phyloP scores from a whole-genome alignment of 2,888 invertebrate species.

The Nemurella pictetii region DNA sequence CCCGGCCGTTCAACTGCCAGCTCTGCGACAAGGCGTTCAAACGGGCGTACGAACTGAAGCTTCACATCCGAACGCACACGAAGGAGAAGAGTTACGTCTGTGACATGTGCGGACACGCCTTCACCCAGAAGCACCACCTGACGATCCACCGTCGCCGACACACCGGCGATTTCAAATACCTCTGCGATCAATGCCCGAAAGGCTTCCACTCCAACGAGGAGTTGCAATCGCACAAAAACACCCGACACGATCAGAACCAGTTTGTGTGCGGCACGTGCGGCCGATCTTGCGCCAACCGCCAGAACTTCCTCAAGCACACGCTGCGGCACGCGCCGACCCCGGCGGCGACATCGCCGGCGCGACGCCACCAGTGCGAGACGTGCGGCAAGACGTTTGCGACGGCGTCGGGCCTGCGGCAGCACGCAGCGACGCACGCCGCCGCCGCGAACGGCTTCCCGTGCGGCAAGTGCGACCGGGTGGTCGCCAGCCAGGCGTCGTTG shows the following conservation, averaged over 20 bases:
- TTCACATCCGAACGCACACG: constrained; percentile 49
- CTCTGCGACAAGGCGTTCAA: constrained; percentile 48
- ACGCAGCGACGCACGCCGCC: constrained; percentile 21
- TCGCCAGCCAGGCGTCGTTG: constrained; percentile 45
- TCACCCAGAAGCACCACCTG: constrained; percentile 48
- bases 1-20: constrained; percentile 44
- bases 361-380: constrained; percentile 40
- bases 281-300: constrained; percentile 29
- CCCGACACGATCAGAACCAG: constrained; percentile 44
- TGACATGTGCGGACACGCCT: constrained; percentile 47
- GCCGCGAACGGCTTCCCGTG: constrained; percentile 45
- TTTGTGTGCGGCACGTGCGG: constrained; percentile 36
- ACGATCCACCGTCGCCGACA: constrained; percentile 48
- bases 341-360: constrained; percentile 40
- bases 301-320: constrained; percentile 34
- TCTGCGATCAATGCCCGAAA: constrained; percentile 47
- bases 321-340: constrained; percentile 33
- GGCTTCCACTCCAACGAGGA: constrained; percentile 48
- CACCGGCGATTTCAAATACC: constrained; percentile 46
- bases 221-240: constrained; percentile 47
- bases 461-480: constrained; percentile 48
- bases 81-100: constrained; percentile 46
- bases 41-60: constrained; percentile 37
- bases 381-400: constrained; percentile 36
- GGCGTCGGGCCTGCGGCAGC: constrained; percentile 8